These are phyloP conservation scores for Propsilocerus akamusi DNA, from an alignment of 1,140 invertebrate species.

Conservation along the genomic window DNA sequence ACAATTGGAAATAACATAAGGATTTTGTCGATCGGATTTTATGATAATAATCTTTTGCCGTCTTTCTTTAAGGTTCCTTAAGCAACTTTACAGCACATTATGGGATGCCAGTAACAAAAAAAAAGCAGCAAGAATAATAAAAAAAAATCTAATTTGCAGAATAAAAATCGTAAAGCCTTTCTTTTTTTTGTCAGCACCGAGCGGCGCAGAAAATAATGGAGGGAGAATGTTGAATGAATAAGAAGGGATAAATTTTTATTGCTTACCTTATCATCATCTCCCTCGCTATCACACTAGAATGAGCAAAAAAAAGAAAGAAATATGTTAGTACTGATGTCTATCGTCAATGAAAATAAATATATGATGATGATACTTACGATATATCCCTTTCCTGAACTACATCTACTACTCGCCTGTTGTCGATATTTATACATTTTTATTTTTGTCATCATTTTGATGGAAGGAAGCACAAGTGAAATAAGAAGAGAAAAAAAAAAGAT, in stretches of 20 bases:
- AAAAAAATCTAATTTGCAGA: no score
- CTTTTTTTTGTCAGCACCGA: no score
- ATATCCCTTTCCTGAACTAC: conserved; percentile 75
- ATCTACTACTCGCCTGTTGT: conserved; percentile 64
- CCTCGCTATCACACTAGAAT: conserved; percentile 68
- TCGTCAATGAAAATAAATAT: conserved; percentile 5
- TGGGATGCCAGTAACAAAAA: no score
- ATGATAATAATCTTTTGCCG: neutral
- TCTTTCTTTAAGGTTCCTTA: no score
- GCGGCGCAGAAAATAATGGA: neutral
- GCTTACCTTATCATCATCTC: conserved; percentile 69
- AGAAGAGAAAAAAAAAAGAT: neutral
- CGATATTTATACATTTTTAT: conserved; percentile 7
- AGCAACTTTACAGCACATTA: no score
- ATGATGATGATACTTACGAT: conserved; percentile 47
- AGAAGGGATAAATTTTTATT: neutral
- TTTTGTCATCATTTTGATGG: conserved; percentile 3
- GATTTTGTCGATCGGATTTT: neutral
- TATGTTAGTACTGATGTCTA: neutral
- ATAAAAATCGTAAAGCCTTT: no score
- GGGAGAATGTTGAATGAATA: neutral
- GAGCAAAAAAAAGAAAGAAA: conserved; percentile 7
- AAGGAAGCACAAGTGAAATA: neutral
- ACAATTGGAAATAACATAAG: neutral
- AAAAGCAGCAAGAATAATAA: no score